Base-by-base conservation (phyloP, 2,888 invertebrate genomes). In the Synanthedon tipuliformis region DNA sequence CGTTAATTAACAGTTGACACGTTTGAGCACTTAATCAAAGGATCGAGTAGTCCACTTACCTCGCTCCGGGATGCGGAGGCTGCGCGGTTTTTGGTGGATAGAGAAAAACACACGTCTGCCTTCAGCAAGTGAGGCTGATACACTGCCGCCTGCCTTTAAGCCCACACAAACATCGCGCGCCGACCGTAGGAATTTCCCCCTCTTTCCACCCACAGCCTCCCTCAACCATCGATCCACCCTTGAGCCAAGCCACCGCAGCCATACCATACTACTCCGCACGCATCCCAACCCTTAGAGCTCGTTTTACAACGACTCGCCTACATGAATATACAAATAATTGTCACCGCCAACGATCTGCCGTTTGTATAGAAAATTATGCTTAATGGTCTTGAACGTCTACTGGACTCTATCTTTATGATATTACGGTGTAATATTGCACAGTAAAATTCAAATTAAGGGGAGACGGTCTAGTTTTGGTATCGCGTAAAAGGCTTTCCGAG, bases 211-310 rank as follows among this genome's bases (percentile, higher is more conserved):
- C 51, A 23, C 51, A 13, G 61, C 69, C 68, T 61, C 70, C 68
- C 71, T 60, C 66, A 57, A 61, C 68, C 79, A 85, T 85, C 84
- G 84, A 84, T 84, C 84, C 79, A 75, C 76, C 76, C 77, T 71
- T 62, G 10, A 12, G 7, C 12, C 40, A 40, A 13, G 18, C 18
- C 34, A 27, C 34, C 40, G 34, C 23, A 10, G 50, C 7, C 40
- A 5, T n/a, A 50, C 7, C 40, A 5, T n/a, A 50, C 40, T 40
- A 7, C 40, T 50, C n/a, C 50, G 5, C 27, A 40, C 18, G 34
- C 34, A 34, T 18, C 40, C 40, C 27, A 11, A 50, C 50, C 34
- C 50, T 12, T 50, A 50, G 13, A 50, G 23, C 45, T 45, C 45
- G 45, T 45, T 45, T 45, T 45, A 45, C 45, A 45, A 13, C 45